A percentile compares a stretch with the other conserved stretches of the same genome.
These are phyloP conservation scores for Pluvianellus socialis DNA, from an alignment of 2,113 vertebrate species.

Conservation along the genomic window DNA sequence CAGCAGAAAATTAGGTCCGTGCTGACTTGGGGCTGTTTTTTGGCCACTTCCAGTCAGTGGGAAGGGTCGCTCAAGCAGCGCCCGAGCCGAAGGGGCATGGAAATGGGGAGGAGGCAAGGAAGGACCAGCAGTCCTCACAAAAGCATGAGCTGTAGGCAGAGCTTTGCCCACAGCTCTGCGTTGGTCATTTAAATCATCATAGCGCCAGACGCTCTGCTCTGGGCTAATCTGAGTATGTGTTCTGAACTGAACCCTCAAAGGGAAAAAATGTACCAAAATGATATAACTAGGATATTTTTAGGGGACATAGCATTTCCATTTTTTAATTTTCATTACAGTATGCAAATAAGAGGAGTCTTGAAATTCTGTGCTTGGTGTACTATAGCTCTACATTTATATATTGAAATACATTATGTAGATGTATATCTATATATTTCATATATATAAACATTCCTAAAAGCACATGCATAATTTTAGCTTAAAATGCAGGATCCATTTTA, in stretches of 20 bases:
- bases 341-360: neutral
- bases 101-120: neutral
- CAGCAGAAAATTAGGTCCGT: neutral
- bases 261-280: neutral
- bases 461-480: neutral
- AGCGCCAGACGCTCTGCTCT: neutral
- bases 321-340: neutral
- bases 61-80: neutral
- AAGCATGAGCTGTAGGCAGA: neutral
- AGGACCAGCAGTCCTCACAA: neutral
- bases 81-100: rapidly evolving
- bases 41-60: neutral
- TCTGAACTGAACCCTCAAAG: neutral
- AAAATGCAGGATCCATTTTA: neutral
- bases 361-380: neutral
- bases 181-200: rapidly evolving
- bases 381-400: neutral
- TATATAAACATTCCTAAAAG: neutral
- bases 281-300: neutral
- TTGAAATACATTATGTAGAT: neutral
- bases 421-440: neutral
- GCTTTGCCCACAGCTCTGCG: neutral
- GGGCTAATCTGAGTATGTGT: neutral
- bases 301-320: neutral
- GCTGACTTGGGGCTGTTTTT: neutral